These are phyloP conservation scores for Meteorus cinctellus DNA, from an alignment of 2,888 invertebrate species.

Conservation along the genomic window DNA sequence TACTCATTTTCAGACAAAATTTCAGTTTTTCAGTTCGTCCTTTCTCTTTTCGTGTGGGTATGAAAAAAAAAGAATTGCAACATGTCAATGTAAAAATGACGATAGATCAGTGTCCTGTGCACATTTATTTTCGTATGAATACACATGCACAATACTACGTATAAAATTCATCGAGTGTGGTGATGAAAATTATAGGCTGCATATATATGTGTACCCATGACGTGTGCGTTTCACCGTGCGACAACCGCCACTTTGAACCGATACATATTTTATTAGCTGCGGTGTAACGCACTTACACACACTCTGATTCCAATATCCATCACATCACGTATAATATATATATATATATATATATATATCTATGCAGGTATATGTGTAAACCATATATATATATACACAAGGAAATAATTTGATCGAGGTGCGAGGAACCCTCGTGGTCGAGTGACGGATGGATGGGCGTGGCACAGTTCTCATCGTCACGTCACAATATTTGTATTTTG, in stretches of 20 bases:
- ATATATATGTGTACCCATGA: constrained; percentile 31
- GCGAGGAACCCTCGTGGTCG: constrained; percentile 32
- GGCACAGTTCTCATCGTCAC: constrained; percentile 52
- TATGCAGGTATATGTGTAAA: background rate
- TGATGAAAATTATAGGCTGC: constrained; percentile 58
- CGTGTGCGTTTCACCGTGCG: constrained; percentile 47
- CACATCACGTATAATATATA: constrained; percentile 16
- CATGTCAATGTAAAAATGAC: background rate
- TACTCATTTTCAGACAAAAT: no score
- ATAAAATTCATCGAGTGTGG: constrained; percentile 43
- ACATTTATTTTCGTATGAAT: constrained; percentile 14
- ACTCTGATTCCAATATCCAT: constrained; percentile 18
- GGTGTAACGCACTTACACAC: constrained; percentile 38
- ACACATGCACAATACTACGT: constrained; percentile 3
- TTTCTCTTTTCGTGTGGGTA: background rate
- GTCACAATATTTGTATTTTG: constrained; percentile 60
- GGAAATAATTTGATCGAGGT: constrained; percentile 26
- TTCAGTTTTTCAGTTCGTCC: no score
- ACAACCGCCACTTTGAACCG: constrained; percentile 61
- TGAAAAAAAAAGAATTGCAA: background rate
- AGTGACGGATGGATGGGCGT: constrained; percentile 64
- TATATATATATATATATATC: background rate
- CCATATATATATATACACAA: background rate
- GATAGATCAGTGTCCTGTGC: background rate
- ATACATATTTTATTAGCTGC: constrained; percentile 64